These are phyloP conservation scores for Philopotamus ludificatus DNA, from an alignment of 1,140 invertebrate genomes.

Conservation along the genomic window DNA sequence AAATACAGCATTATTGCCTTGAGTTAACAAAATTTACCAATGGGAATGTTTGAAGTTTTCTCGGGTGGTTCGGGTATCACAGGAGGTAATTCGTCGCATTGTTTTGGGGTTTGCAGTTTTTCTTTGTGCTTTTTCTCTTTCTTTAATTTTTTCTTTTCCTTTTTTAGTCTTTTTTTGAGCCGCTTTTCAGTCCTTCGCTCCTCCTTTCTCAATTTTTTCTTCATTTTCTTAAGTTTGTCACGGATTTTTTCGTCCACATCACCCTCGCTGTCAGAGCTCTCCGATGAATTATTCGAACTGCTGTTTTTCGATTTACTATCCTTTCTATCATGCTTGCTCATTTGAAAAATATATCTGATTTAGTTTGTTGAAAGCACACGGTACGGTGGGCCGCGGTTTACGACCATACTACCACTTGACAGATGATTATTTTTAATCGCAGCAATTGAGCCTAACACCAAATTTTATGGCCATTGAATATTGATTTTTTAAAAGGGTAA, in stretches of 20 bases:
- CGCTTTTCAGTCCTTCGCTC: conserved; percentile 50
- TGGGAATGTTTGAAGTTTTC: conserved; percentile 22
- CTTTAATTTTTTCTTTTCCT: conserved; percentile 49
- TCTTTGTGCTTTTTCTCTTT: conserved; percentile 46
- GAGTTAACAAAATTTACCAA: conserved; percentile 39
- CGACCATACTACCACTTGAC: no score
- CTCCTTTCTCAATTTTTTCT: conserved; percentile 53
- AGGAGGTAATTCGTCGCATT: neutral
- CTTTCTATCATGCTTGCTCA: neutral
- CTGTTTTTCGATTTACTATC: neutral
- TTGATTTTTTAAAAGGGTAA: no score
- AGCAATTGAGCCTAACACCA: no score
- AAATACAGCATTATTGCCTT: no score
- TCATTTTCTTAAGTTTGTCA: conserved; percentile 52
- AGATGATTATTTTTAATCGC: no score
- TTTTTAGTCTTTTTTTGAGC: conserved; percentile 53
- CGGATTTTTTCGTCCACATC: conserved; percentile 29
- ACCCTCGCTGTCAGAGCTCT: conserved; percentile 3
- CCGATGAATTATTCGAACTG: neutral
- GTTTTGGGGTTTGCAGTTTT: conserved; percentile 39
- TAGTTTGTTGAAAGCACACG: no score
- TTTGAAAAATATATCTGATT: no score
- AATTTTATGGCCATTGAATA: no score
- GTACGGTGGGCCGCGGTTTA: no score
- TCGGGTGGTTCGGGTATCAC: neutral